Conservation (phyloP, 2,888 invertebrate genomes). For the Aphidoletes aphidimyza region DNA sequence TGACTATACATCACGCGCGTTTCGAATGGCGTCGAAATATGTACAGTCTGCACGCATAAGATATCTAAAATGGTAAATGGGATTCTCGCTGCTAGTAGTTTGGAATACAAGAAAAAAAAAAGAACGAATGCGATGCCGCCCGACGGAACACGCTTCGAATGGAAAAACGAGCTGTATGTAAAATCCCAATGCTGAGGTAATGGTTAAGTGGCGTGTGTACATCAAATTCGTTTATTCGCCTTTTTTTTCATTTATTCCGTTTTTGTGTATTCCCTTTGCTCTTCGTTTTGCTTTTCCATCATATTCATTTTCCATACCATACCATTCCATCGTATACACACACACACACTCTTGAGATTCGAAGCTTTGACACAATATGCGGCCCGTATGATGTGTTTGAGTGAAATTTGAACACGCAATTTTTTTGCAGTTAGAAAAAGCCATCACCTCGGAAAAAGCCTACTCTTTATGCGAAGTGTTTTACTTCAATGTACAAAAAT, state of each 20-base stretch:
- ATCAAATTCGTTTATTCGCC: constrained; percentile 42
- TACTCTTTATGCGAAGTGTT: neutral
- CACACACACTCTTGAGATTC: no score
- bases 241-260: constrained; percentile 16
- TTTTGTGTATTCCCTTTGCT: neutral
- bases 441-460: neutral
- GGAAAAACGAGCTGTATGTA: neutral
- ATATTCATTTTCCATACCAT: neutral
- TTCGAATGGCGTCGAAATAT: constrained; percentile 24
- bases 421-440: no score
- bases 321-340: no score
- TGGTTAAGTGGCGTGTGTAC: constrained; percentile 47
- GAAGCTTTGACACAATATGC: neutral
- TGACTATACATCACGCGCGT: neutral
- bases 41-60: constrained; percentile 11
- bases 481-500: neutral
- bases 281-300: neutral
- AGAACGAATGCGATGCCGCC: constrained; percentile 20
- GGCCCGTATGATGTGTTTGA: neutral
- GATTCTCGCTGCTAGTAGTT: neutral
- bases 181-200: constrained; percentile 13
- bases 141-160: neutral
- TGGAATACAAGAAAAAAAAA: neutral
- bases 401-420: neutral
- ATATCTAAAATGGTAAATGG: constrained; percentile 5